Evolutionary conservation across 2,797 vertebrate species (phyloP), one percentile per base, ranked within the genome.

Genomic region (Esox lucius): DNA sequence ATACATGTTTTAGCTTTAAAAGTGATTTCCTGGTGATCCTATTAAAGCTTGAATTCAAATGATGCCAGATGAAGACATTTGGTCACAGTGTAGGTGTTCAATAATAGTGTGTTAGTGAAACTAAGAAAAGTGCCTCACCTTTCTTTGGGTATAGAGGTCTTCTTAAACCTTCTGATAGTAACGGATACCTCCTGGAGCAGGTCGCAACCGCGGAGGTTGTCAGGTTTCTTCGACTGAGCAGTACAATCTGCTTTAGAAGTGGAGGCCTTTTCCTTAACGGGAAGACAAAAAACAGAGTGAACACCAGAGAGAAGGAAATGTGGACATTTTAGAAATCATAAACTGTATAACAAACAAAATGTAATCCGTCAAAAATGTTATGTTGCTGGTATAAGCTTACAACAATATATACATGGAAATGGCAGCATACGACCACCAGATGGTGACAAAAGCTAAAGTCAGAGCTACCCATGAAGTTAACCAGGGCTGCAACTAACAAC

Each of bases 151-250:
- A 99, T 76, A 0, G 96, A 97, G 0, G 98, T 98, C 94, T 98
- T 99, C 94, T 98, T 99, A 91, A 99, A 99, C 90, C 96, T 95
- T 84, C 98, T 87, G 93, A 99, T 97, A 12, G 98, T 99, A 85
- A 99, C 94, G 19, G 98, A 99, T 24, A 98, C 97, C 83, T 99
- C 98, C 81, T 98, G 97, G 81, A 99, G 95, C 75, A 99, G 94
- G 84, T 99, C 98, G 78, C 98, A 99, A 62, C 98, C 98, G 39
- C 95, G 91, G 53, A 98, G 85, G 89, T 96, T 98, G 87, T 99
- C 97, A 2, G 96, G 94, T 87, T 99, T 99, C 84, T 98, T 97
- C 5, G 95, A 92, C 8, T 95, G 93, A 70, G 91, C 86, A 66
- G 94, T 85, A 61, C 91, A 83, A 85, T 99, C 97, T 0, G 92